Percentiles rank a stretch among this genome's conserved stretches.
Conservation (phyloP, 2,113 vertebrate species). For the Ramphastos sulfuratus region DNA sequence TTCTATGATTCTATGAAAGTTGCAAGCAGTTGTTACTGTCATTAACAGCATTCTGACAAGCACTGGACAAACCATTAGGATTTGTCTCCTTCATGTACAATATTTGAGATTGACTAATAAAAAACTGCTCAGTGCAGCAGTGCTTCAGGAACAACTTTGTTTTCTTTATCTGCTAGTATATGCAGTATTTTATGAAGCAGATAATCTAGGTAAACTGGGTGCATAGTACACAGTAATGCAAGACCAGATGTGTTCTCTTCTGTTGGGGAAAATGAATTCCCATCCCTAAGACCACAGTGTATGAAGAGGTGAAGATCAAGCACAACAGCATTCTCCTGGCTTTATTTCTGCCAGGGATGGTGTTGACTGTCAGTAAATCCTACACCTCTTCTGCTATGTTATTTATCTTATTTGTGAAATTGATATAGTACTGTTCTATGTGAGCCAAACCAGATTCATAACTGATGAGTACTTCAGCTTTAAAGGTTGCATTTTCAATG, state of each 20-base stretch:
- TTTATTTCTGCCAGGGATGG: background rate
- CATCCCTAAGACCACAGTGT: background rate
- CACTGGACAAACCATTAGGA: background rate
- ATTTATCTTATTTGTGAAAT: background rate
- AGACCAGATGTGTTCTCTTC: background rate
- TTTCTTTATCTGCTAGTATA: background rate
- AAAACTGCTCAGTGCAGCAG: background rate
- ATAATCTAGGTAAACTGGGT: background rate
- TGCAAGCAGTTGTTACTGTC: background rate
- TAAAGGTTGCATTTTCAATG: rapidly evolving
- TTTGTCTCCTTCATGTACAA: background rate
- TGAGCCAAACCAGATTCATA: background rate
- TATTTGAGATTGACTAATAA: background rate
- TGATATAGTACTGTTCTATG: background rate
- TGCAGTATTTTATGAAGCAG: background rate
- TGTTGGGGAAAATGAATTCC: background rate
- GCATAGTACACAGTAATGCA: background rate
- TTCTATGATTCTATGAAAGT: background rate
- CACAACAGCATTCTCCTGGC: background rate
- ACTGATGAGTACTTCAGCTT: background rate
- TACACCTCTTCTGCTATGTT: background rate
- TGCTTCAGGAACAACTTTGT: background rate
- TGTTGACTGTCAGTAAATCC: background rate
- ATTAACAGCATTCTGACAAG: background rate
- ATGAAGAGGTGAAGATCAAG: background rate